Evolutionary conservation across 2,797 vertebrate species (phyloP).

Genomic region (Falco berigora): DNA sequence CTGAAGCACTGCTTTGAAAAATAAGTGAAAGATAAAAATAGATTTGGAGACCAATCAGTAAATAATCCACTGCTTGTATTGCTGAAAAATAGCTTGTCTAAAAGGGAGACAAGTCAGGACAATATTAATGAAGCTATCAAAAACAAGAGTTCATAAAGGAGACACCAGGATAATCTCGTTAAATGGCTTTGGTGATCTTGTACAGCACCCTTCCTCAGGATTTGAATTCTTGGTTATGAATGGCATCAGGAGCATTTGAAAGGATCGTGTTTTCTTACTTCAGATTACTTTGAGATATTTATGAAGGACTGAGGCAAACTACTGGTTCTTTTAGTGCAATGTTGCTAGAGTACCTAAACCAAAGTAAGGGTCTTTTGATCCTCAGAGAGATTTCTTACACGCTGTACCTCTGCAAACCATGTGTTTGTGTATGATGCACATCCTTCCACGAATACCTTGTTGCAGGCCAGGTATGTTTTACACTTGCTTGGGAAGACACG

Average conservation of each 20-base stretch:
- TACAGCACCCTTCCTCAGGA: neutral
- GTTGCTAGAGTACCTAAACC: neutral
- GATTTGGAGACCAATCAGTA: neutral
- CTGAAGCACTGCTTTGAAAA: neutral
- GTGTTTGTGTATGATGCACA: accelerated
- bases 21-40: neutral
- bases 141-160: neutral
- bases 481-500: neutral
- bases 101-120: neutral
- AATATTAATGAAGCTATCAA: neutral
- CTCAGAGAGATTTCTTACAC: neutral
- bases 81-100: neutral
- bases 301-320: neutral
- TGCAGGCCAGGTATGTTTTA: neutral
- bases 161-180: neutral
- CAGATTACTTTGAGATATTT: neutral
- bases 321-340: neutral
- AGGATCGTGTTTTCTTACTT: neutral
- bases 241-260: neutral
- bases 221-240: neutral
- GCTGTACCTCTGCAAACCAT: neutral
- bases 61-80: neutral
- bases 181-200: neutral
- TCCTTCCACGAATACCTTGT: neutral
- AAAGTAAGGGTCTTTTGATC: neutral